A percentile compares a stretch with the other conserved stretches of the same genome.
Conservation (phyloP, 2,113 vertebrate genomes). For the Parotia lawesii region DNA sequence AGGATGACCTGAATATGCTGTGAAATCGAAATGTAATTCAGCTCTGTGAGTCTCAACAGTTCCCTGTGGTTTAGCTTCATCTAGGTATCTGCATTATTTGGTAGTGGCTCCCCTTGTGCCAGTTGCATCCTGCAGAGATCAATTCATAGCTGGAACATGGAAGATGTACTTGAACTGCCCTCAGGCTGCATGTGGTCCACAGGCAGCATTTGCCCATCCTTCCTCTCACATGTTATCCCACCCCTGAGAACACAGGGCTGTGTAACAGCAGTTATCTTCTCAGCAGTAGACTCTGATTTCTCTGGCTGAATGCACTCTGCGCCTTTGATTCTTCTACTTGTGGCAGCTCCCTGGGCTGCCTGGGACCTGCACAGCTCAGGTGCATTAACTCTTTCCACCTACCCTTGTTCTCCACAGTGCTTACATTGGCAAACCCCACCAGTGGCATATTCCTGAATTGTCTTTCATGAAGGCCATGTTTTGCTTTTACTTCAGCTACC, state of each 20-base stretch:
- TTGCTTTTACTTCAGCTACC: background rate
- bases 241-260: background rate
- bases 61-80: background rate
- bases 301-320: background rate
- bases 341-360: background rate
- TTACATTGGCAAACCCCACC: background rate
- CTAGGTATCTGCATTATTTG: background rate
- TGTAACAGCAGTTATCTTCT: background rate
- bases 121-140: background rate
- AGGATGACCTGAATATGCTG: background rate
- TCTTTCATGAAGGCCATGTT: background rate
- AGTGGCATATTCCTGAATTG: background rate
- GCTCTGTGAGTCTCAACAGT: background rate
- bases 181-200: background rate
- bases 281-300: background rate
- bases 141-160: background rate
- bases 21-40: background rate
- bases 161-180: background rate
- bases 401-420: background rate
- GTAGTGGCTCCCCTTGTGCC: background rate
- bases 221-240: background rate
- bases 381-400: background rate
- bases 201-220: background rate
- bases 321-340: background rate
- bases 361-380: background rate